Percentiles rank a stretch among this genome's conserved stretches.
Evolutionary conservation across 1,140 invertebrate species (phyloP).

Genomic region (Hycleus cichorii): DNA sequence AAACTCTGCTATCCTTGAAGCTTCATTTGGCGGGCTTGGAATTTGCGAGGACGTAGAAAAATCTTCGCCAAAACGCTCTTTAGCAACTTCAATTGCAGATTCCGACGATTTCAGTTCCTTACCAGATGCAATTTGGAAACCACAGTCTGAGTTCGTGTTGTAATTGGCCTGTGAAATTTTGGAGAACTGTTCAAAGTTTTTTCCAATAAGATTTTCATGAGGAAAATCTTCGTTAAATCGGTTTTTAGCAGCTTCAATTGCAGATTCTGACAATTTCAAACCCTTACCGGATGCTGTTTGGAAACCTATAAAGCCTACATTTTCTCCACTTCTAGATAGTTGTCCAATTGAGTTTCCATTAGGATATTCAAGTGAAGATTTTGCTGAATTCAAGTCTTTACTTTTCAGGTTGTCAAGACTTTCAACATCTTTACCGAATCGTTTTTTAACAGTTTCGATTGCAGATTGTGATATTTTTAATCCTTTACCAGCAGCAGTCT

Average conservation of each 20-base stretch:
- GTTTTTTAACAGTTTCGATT: slow-evolving; percentile 15
- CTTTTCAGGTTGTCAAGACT: not conserved
- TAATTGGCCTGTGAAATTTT: no score
- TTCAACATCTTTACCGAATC: slow-evolving; percentile 21
- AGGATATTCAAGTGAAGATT: no score
- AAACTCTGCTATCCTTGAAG: no score
- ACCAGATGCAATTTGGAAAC: not conserved
- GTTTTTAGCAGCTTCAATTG: slow-evolving; percentile 18
- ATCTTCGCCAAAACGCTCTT: slow-evolving; percentile 3
- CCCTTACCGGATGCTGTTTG: not conserved
- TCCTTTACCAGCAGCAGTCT: not conserved
- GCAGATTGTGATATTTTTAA: slow-evolving; percentile 10
- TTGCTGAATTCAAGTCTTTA: no score
- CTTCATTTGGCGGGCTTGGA: no score
- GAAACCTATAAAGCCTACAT: slow-evolving; percentile 13
- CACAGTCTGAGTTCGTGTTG: not conserved
- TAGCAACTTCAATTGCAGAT: slow-evolving; percentile 16
- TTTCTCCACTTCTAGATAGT: not conserved
- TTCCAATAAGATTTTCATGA: no score
- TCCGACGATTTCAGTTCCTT: slow-evolving; percentile 11
- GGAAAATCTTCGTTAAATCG: not conserved
- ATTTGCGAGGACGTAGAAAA: no score
- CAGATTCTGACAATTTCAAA: slow-evolving; percentile 12
- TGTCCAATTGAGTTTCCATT: no score
- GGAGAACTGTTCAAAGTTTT: no score